Percentiles rank a stretch among this genome's conserved stretches.
Conservation (phyloP, 2,888 invertebrate genomes). For the Geotrupes spiniger region DNA sequence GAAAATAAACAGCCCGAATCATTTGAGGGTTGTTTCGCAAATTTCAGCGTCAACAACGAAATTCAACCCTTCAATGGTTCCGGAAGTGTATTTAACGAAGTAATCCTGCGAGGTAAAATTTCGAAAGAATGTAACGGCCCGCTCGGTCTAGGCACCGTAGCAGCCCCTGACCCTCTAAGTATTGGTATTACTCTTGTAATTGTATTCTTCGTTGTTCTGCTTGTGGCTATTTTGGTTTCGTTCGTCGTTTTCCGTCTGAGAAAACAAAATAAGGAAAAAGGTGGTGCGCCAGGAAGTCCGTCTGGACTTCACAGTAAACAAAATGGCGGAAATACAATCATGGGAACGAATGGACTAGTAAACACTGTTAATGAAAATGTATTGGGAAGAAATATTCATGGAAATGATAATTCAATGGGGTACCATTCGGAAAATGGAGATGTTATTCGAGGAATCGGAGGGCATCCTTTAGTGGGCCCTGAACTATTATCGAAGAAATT, state of each 20-base stretch:
- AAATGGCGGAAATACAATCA: constrained; percentile 67
- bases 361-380: constrained; percentile 68
- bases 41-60: constrained; percentile 86
- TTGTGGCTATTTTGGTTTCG: constrained; percentile 85
- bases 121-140: constrained; percentile 72
- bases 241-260: constrained; percentile 90
- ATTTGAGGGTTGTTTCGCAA: constrained; percentile 87
- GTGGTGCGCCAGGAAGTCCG: constrained; percentile 63
- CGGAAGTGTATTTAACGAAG: constrained; percentile 75
- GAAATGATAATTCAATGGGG: constrained; percentile 65
- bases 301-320: constrained; percentile 77
- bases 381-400: constrained; percentile 66
- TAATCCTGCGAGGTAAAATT: constrained; percentile 69
- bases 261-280: constrained; percentile 84
- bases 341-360: constrained; percentile 67
- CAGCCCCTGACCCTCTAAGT: constrained; percentile 82
- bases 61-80: constrained; percentile 87
- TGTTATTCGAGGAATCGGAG: constrained; percentile 70
- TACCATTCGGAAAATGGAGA: constrained; percentile 73
- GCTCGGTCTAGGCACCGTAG: constrained; percentile 71
- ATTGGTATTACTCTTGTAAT: constrained; percentile 92
- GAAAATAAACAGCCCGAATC: constrained; percentile 57
- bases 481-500: constrained; percentile 86
- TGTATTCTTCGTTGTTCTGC: constrained; percentile 86
- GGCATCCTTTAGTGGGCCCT: constrained; percentile 78